phyloP scores from a whole-genome alignment of 2,888 invertebrate genomes.

The Lasioglossum malachurum region DNA sequence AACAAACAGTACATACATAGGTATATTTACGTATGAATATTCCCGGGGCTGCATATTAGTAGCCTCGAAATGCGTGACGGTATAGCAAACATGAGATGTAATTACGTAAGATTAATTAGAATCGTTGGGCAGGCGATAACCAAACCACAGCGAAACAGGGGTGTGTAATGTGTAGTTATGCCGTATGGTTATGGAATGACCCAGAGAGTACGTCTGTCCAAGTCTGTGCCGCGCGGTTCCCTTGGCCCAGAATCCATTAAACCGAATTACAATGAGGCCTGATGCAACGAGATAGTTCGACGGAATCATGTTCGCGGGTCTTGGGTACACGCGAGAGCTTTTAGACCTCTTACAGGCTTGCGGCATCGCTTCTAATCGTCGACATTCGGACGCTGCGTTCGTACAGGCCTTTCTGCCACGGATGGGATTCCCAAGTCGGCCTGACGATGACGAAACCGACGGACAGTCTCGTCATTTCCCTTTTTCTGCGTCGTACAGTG shows the following conservation, averaged over 20 bases:
- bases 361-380: conserved; percentile 19
- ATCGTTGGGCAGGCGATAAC: neutral
- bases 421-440: neutral
- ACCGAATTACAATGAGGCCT: conserved; percentile 1
- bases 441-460: conserved; percentile 3
- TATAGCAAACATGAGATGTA: neutral
- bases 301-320: conserved; percentile 14
- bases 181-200: neutral
- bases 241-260: conserved; percentile 13
- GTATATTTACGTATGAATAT: too few relatives aligned
- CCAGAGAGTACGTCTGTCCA: neutral
- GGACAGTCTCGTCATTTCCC: neutral
- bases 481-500: neutral
- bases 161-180: too few relatives aligned
- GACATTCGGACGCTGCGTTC: neutral
- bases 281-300: conserved; percentile 9
- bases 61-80: too few relatives aligned
- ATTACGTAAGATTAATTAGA: neutral
- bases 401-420: neutral
- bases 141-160: neutral
- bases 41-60: neutral
- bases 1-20: too few relatives aligned
- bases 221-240: neutral
- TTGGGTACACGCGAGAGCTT: conserved; percentile 12
- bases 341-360: neutral